phyloP scores from a whole-genome alignment of 2,797 vertebrate genomes.

The Anguilla obscura region DNA sequence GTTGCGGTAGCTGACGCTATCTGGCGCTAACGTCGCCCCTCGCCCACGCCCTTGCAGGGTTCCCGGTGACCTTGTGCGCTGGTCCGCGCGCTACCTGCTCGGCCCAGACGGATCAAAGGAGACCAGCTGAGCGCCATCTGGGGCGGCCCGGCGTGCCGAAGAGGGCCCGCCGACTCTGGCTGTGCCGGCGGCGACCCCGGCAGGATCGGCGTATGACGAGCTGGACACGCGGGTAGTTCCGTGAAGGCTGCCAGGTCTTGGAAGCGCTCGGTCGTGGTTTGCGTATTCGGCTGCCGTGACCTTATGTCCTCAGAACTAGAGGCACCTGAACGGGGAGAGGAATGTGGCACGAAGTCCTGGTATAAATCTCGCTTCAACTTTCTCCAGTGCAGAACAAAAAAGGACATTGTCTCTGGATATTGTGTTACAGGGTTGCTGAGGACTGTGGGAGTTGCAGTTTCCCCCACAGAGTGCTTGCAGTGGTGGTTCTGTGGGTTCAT shows the following conservation, averaged over 20 bases:
- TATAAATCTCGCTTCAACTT: background rate
- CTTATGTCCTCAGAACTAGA: background rate
- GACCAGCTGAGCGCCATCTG: background rate
- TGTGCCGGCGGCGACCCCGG: background rate
- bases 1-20: background rate
- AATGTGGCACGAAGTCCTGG: background rate
- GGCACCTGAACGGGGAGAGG: background rate
- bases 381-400: background rate
- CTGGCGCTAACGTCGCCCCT: background rate
- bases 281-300: background rate
- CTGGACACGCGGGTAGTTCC: background rate
- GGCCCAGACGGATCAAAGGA: background rate
- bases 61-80: conserved; percentile 24
- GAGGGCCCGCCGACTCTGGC: background rate
- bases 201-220: background rate
- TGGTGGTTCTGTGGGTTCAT: background rate
- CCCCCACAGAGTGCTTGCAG: background rate
- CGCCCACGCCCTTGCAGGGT: conserved; percentile 15
- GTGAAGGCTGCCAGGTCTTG: background rate
- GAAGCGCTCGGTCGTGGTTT: background rate
- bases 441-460: background rate
- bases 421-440: background rate
- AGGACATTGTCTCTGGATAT: background rate
- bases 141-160: background rate
- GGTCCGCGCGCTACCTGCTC: conserved; percentile 24